Base-by-base conservation (phyloP, 2,888 invertebrate genomes). In the Polydrusus cervinus region DNA sequence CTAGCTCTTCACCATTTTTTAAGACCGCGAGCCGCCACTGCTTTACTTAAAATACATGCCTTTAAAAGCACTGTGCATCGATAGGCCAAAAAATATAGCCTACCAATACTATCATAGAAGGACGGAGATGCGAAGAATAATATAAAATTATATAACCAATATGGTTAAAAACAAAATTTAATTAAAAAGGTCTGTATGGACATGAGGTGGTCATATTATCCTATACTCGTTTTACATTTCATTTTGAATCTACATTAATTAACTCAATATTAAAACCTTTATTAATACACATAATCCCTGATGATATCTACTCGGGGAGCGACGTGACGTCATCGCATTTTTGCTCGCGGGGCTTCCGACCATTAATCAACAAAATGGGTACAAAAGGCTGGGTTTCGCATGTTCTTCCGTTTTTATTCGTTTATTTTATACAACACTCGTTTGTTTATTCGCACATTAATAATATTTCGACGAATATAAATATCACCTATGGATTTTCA, bases 301-400 rank as follows among this genome's bases (percentile, higher is more conserved):
- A 20, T 13, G 51, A 51, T 51, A 51, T 11, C 18, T 51, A 9
- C 20, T 18, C 25, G 7, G 53, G 53, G 25, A 53, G 13, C 11
- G 20, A 11, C 53, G 53, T 53, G 53, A 25, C 53, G 53, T 53
- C 25, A 53, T n/a, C 53, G 11, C 25, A 53, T 53, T 30, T 20
- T 25, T 13, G 53, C 25, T 30, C 53, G 53, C 53, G 16, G 25
- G 25, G 16, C 20, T 11, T 7, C 3, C n/a, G 3, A n/a, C 53
- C 30, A 53, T 53, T 53, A 53, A 53, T 53, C 53, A 53, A 53
- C 53, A 11, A 53, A 25, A 30, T 30, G 53, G 25, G 1, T 30
- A 30, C 53, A 53, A 53, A 53, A 30, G 51, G 51, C 51, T 2
- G 18, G 51, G 51, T 51, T 20, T 20, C 20, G 51, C 20, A 51